phyloP scores from a whole-genome alignment of 1,140 invertebrate species.

The Propsilocerus akamusi region DNA sequence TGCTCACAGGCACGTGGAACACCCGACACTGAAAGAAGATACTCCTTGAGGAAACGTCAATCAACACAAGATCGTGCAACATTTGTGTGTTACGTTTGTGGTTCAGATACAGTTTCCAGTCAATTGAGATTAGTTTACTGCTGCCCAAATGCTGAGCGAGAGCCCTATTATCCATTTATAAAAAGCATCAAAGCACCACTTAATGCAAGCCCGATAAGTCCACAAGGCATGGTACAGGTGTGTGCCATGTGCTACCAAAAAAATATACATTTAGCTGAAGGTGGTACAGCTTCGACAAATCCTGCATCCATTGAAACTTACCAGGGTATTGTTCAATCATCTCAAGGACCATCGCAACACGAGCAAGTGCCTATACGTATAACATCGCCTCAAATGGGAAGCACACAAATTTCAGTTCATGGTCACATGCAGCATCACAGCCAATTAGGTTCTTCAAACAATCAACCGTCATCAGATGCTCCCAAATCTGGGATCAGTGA shows the following conservation, averaged over 20 bases:
- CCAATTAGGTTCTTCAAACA: not conserved
- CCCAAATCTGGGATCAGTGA: not conserved
- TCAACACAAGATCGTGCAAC: slow-evolving; percentile 39
- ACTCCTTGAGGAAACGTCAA: slow-evolving; percentile 53
- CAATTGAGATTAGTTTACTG: slow-evolving; percentile 65
- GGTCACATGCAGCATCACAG: not conserved
- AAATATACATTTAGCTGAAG: slow-evolving; percentile 18
- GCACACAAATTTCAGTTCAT: slow-evolving; percentile 11
- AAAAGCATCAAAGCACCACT: slow-evolving; percentile 53
- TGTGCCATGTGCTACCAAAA: slow-evolving; percentile 51
- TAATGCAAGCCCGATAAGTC: slow-evolving; percentile 67
- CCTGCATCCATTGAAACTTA: not conserved
- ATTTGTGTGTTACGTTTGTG: slow-evolving; percentile 80
- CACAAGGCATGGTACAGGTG: slow-evolving; percentile 63
- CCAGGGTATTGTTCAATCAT: slow-evolving; percentile 1
- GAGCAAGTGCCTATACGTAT: slow-evolving; percentile 5
- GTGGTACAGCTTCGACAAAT: slow-evolving; percentile 9
- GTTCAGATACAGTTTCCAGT: slow-evolving; percentile 53
- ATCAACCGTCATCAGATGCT: not conserved
- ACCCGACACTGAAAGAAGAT: slow-evolving; percentile 54
- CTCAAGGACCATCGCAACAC: slow-evolving; percentile 5
- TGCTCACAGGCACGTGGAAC: slow-evolving; percentile 42
- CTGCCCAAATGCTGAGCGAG: slow-evolving; percentile 60
- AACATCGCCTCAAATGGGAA: slow-evolving; percentile 11
- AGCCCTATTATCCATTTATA: slow-evolving; percentile 78